These are phyloP conservation scores for Cecropterus lyciades DNA, from an alignment of 1,140 invertebrate species.

Conservation along the genomic window DNA sequence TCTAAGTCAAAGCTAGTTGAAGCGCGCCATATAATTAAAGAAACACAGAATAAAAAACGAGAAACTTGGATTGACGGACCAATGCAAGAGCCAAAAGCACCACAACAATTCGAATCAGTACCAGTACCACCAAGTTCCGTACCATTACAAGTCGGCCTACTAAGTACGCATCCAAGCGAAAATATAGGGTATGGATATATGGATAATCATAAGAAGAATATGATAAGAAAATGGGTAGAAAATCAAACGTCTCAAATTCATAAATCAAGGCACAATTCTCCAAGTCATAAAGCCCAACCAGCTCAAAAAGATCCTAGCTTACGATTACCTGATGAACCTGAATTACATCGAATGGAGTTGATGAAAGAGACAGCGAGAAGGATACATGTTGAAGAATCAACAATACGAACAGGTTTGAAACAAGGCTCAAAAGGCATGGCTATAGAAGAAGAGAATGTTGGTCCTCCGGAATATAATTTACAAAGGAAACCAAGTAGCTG, in stretches of 20 bases:
- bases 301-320: constrained; percentile 86
- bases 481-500: constrained; percentile 50
- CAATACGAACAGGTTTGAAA: constrained; percentile 85
- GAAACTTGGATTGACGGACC: constrained; percentile 98
- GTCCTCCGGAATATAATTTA: constrained; percentile 53
- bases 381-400: constrained; percentile 84
- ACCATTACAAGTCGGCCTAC: constrained; percentile 77
- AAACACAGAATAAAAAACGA: constrained; percentile 89
- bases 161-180: constrained; percentile 75
- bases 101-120: constrained; percentile 71
- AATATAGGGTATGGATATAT: constrained; percentile 91
- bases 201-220: constrained; percentile 95
- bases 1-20: constrained; percentile 93
- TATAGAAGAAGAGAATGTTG: constrained; percentile 81
- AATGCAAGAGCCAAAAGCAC: constrained; percentile 73
- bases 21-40: constrained; percentile 91
- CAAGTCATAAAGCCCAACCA: constrained; percentile 70
- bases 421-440: constrained; percentile 74
- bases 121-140: constrained; percentile 59
- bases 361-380: constrained; percentile 78
- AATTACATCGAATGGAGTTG: constrained; percentile 80
- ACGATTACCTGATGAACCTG: constrained; percentile 86
- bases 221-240: constrained; percentile 97
- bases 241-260: constrained; percentile 93
- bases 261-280: constrained; percentile 79